These are phyloP conservation scores for Phymastichus coffea DNA, from an alignment of 1,140 invertebrate genomes.

Conservation along the genomic window DNA sequence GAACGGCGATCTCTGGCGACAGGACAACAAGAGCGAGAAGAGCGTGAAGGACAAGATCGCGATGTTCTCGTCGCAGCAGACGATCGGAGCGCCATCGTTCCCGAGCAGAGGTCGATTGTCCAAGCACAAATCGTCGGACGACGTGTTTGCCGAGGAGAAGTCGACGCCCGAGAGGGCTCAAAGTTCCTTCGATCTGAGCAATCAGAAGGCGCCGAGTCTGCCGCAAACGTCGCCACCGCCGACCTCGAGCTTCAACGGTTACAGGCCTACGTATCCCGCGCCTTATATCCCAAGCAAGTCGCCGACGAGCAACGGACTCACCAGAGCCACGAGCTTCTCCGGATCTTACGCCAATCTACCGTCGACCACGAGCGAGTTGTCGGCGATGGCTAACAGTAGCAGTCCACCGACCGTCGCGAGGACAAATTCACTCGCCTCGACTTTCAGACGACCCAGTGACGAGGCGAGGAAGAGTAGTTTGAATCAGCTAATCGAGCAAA, in stretches of 20 bases:
- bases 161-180: conserved; percentile 30
- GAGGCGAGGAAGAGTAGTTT: conserved; percentile 56
- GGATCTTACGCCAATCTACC: conserved; percentile 29
- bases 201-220: conserved; percentile 33
- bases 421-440: conserved; percentile 53
- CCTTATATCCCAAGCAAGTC: neutral
- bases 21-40: conserved; percentile 74
- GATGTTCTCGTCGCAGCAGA: conserved; percentile 70
- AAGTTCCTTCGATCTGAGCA: conserved; percentile 48
- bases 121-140: conserved; percentile 60
- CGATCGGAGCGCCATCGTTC: conserved; percentile 42
- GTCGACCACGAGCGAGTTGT: conserved; percentile 13
- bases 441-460: conserved; percentile 42
- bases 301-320: conserved; percentile 33
- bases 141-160: conserved; percentile 50
- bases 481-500: conserved; percentile 73
- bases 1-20: conserved; percentile 54
- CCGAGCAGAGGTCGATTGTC: conserved; percentile 38
- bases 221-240: conserved; percentile 31
- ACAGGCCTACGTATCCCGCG: too few species aligned
- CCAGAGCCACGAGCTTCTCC: conserved; percentile 59
- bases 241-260: conserved; percentile 1
- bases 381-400: neutral
- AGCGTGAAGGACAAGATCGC: conserved; percentile 86
- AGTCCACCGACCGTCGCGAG: conserved; percentile 41